These are phyloP conservation scores for Rhagonycha fulva DNA, from an alignment of 2,888 invertebrate genomes.

Conservation along the genomic window DNA sequence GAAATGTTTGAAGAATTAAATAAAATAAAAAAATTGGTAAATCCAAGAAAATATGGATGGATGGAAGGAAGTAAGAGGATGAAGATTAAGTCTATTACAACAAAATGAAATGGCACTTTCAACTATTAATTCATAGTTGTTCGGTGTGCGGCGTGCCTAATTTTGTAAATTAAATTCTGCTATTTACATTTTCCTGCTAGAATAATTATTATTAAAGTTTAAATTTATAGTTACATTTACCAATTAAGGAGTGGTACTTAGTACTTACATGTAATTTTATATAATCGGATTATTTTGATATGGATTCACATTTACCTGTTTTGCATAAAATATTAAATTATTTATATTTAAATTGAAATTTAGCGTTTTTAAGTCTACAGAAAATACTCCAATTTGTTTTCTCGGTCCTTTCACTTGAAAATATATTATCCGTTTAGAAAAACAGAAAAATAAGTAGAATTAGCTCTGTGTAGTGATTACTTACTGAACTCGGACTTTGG, in stretches of 20 bases:
- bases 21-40: too few relatives aligned
- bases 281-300: neutral
- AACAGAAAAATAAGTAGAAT: neutral
- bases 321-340: neutral
- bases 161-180: neutral
- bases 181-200: neutral
- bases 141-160: neutral
- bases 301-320: neutral
- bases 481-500: too few relatives aligned
- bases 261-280: neutral
- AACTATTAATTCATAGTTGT: neutral
- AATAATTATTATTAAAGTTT: neutral
- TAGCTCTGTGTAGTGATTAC: neutral
- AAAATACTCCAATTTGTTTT: neutral
- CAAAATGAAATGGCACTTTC: too few relatives aligned
- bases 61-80: too few relatives aligned
- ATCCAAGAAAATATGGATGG: too few relatives aligned
- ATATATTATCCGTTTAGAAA: neutral
- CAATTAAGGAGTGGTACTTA: neutral
- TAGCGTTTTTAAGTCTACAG: neutral
- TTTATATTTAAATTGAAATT: neutral
- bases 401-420: neutral
- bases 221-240: neutral
- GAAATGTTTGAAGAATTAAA: too few relatives aligned
- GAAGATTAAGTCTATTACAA: too few relatives aligned